Base-by-base conservation (phyloP, 2,888 invertebrate species). In the Pelosia muscerda region DNA sequence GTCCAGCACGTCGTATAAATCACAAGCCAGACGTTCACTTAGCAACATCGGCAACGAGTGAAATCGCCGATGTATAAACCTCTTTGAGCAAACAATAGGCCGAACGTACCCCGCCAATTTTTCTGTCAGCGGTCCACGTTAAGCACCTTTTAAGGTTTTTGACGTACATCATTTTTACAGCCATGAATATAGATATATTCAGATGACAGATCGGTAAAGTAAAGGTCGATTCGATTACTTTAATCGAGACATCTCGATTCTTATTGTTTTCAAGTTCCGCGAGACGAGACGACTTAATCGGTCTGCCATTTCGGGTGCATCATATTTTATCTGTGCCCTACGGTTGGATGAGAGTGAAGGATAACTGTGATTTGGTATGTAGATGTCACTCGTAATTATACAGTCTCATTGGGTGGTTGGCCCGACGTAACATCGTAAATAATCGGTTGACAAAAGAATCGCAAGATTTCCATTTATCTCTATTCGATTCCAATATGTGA, bases 221-320 rank as follows among this genome's bases (percentile, higher is more conserved):
- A 91, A 90, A 91, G 92, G 92, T 91, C 90, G 87, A 82, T 85
- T 81, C 88, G 91, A 91, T 92, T 91, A 91, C 90, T 90, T 90
- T 92, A 91, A 92, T 92, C 91, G 90, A 88, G 88, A 90, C 89
- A 88, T 92, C 90, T 91, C 87, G 87, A 85, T 88, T 85, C 87
- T 89, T 88, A 90, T 90, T 91, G 90, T 92, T 90, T 89, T 88
- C 82, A 80, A 88, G 87, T 90, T 90, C 88, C 89, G 90, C 82
- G 80, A 82, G 84, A 83, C 81, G 84, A 84, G 88, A 91, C 88
- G 87, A 90, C 90, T 91, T 90, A 90, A 91, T 91, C 90, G 88
- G 79, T 79, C 83, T 79, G 81, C 86, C 84, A 84, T 89, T 85
- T 88, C 83, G 85, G 83, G 82, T 85, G 82, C 82, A 84, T 84